These are phyloP conservation scores for Parambassis ranga DNA, from an alignment of 2,797 vertebrate species.

Conservation along the genomic window DNA sequence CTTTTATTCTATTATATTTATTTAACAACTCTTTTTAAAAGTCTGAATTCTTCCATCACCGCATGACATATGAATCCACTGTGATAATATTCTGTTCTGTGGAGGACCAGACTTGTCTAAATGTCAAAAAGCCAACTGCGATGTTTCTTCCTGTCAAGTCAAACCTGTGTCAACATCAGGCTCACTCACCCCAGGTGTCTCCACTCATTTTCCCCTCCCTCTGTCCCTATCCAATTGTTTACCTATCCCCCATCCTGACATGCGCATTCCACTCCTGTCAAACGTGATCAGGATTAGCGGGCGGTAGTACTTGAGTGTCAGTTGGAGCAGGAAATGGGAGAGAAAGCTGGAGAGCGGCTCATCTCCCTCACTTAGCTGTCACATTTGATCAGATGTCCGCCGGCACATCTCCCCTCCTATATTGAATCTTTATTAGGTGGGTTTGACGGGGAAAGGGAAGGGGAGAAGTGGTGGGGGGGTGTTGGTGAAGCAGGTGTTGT, in stretches of 20 bases:
- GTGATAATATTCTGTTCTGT: conserved; percentile 1
- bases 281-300: conserved; percentile 68
- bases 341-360: conserved; percentile 55
- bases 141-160: conserved; percentile 53
- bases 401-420: conserved; percentile 53
- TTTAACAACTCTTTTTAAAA: too few species aligned
- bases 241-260: conserved; percentile 49
- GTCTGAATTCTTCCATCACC: background rate
- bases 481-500: conserved; percentile 4
- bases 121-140: conserved; percentile 59
- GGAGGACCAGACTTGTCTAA: conserved; percentile 26
- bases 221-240: conserved; percentile 56
- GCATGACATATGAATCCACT: background rate
- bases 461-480: too few species aligned
- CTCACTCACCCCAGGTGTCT: conserved; percentile 61
- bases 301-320: conserved; percentile 55
- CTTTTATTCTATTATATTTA: too few species aligned
- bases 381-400: conserved; percentile 62
- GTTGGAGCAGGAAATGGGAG: conserved; percentile 66
- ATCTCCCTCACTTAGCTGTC: conserved; percentile 65
- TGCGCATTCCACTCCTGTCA: conserved; percentile 70
- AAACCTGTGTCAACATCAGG: conserved; percentile 59
- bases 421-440: conserved; percentile 68
- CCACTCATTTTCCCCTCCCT: conserved; percentile 33
- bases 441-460: conserved; percentile 1